Evolutionary conservation across 2,888 invertebrate species (phyloP).

Genomic region (Phasia obesa): DNA sequence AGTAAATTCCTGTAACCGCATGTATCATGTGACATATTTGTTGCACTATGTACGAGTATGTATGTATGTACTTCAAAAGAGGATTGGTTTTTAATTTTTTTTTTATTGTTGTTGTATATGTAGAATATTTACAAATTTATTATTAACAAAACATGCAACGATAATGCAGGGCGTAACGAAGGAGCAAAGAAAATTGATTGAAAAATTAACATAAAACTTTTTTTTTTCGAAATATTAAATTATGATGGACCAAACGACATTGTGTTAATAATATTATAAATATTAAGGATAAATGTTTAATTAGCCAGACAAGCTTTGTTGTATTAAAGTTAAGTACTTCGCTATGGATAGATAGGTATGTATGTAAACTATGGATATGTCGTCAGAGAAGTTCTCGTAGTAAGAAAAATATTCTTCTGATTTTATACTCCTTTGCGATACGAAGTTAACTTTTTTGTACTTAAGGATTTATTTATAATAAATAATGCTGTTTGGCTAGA

Average conservation of each 20-base stretch:
- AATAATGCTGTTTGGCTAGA: too few species aligned
- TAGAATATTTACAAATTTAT: conserved; percentile 2
- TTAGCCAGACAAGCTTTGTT: too few species aligned
- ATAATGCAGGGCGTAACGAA: neutral
- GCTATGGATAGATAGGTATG: too few species aligned
- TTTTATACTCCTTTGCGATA: too few species aligned
- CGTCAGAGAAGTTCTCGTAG: too few species aligned
- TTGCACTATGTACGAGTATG: too few species aligned
- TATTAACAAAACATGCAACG: neutral
- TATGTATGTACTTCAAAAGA: neutral
- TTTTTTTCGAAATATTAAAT: neutral
- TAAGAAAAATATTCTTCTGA: too few species aligned
- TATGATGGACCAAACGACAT: neutral
- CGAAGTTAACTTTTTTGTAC: too few species aligned
- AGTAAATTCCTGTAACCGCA: neutral
- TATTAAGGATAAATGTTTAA: too few species aligned
- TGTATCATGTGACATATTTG: conserved; percentile 6
- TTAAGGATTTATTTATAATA: too few species aligned
- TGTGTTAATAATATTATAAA: neutral
- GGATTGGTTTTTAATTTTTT: neutral
- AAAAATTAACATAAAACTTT: conserved; percentile 16
- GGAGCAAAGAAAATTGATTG: neutral
- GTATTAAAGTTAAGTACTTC: too few species aligned
- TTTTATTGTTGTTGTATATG: neutral
- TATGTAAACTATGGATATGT: too few species aligned